phyloP scores from a whole-genome alignment of 2,113 vertebrate genomes.

The Irena cyanogastra region DNA sequence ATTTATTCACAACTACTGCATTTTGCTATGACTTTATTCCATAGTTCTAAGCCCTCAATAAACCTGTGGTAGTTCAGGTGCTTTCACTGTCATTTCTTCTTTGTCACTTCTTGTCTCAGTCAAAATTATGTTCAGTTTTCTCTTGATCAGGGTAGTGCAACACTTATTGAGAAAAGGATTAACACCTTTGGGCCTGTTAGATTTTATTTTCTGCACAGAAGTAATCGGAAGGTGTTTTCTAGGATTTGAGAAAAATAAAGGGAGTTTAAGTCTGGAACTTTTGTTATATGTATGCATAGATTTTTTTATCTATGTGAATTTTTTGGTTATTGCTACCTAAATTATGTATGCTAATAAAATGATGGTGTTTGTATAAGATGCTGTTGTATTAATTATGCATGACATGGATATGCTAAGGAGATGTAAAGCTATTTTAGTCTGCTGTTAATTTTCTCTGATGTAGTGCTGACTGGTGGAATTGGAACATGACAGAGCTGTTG shows the following conservation, averaged over 20 bases:
- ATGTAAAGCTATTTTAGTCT: background rate
- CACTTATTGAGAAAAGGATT: background rate
- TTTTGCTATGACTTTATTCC: background rate
- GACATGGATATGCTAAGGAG: background rate
- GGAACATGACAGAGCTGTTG: background rate
- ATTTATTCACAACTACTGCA: background rate
- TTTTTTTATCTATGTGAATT: background rate
- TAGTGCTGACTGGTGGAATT: background rate
- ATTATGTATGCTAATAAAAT: background rate
- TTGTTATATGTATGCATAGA: background rate
- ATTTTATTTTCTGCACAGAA: background rate
- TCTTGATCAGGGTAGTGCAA: background rate
- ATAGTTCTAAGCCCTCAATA: background rate
- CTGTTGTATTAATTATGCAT: background rate
- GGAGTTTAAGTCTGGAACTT: background rate
- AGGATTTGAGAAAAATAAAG: background rate
- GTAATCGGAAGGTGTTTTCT: background rate
- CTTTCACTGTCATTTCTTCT: background rate
- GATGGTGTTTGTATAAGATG: background rate
- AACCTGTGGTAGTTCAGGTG: background rate
- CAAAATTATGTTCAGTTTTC: background rate
- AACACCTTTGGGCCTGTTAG: background rate
- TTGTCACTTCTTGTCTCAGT: background rate
- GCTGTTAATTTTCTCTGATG: background rate
- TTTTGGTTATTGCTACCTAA: background rate